Evolutionary conservation across 2,113 vertebrate genomes (phyloP), one percentile per base, ranked within the genome.

Genomic region (Indicator indicator): DNA sequence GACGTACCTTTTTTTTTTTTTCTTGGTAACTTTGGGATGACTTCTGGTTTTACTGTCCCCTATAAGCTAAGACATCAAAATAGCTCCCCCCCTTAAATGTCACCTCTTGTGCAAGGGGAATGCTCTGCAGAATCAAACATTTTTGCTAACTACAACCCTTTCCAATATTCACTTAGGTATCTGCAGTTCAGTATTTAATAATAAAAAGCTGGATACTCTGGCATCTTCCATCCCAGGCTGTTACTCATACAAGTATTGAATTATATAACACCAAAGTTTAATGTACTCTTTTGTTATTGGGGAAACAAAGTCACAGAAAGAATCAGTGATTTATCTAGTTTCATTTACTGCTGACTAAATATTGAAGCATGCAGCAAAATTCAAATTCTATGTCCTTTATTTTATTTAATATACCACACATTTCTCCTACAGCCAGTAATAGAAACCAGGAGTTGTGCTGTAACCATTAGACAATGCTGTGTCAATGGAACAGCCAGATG

Each of bases 401-500:
- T 89, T 67, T 88, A 40, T 78, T 89, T 87, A 95, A 83, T 96
- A 72, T 24, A 83, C 9, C 54, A 44, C 87, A 68, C 79, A 38
- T 92, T 92, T 94, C 54, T 89, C 33, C 60, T 89, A 42, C 46
- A 89, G 78, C 62, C 33, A 30, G 56, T 92, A 96, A 93, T 86
- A 93, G 72, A 89, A 95, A 94, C 55, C 85, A 94, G 87, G 75
- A 95, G 48, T 77, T 94, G 38, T 77, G 68, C 63, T 81, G 87
- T 82, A 95, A 84, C 72, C 54, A 38, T 83, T 58, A 91, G 93
- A 88, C 88, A 93, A 75, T 78, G 42, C 65, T 83, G 75, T 94
- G 62, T 91, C 93, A 92, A 87, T 88, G 69, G 74, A 94, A 78
- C 74, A 83, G 86, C 79, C 85, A 95, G 76, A 90, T 90, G 85